These are phyloP conservation scores for Eupeodes corollae DNA, from an alignment of 1,140 invertebrate genomes.

Conservation along the genomic window DNA sequence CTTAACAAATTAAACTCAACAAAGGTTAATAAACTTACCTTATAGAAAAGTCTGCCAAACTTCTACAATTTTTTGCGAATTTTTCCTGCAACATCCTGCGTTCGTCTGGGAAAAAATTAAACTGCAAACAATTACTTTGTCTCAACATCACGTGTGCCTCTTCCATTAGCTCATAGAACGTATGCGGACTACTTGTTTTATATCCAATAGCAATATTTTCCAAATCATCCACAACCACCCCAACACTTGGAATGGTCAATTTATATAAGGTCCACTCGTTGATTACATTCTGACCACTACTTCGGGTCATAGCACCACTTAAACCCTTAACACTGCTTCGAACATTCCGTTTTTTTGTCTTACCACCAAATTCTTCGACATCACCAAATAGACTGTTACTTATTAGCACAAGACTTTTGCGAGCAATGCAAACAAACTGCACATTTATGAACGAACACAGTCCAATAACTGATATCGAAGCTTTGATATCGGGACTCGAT, in stretches of 20 bases:
- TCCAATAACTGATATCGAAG: slow-evolving; percentile 60
- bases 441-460: slow-evolving; percentile 61
- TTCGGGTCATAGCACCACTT: slow-evolving; percentile 16
- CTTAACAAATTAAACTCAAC: too few relatives aligned
- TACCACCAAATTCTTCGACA: slow-evolving; percentile 9
- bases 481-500: slow-evolving; percentile 46
- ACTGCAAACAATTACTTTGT: slow-evolving; percentile 23
- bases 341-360: slow-evolving; percentile 27
- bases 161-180: slow-evolving; percentile 34
- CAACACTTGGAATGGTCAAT: slow-evolving; percentile 47
- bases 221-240: slow-evolving; percentile 53
- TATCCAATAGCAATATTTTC: slow-evolving; percentile 52
- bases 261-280: slow-evolving; percentile 59
- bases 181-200: slow-evolving; percentile 43
- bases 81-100: slow-evolving; percentile 19
- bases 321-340: slow-evolving; percentile 23
- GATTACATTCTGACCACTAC: slow-evolving; percentile 15
- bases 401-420: slow-evolving; percentile 52
- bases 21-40: too few relatives aligned
- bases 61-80: slow-evolving; percentile 26
- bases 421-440: slow-evolving; percentile 49
- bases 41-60: slow-evolving; percentile 33
- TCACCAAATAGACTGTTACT: slow-evolving; percentile 37
- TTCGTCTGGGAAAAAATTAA: slow-evolving; percentile 16
- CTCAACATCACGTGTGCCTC: slow-evolving; percentile 33